These are phyloP conservation scores for Papio anubis DNA, from an alignment of 2,113 vertebrate species.

Conservation along the genomic window DNA sequence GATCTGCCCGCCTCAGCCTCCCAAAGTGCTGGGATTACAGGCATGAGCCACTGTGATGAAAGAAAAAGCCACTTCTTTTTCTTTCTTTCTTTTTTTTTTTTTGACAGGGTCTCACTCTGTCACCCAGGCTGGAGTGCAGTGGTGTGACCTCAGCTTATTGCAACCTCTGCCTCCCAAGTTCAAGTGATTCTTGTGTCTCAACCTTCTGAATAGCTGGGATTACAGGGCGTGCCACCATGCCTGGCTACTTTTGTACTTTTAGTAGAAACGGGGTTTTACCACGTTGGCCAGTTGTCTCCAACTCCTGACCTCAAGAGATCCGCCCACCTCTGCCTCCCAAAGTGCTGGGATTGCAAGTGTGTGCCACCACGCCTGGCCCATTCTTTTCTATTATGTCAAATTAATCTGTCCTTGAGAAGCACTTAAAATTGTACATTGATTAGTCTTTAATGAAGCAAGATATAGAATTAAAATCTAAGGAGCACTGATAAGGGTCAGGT, in stretches of 20 bases:
- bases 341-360: not conserved
- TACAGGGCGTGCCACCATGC: not conserved
- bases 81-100: no score
- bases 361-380: not conserved
- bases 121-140: not conserved
- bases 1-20: no score
- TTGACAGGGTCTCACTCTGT: not conserved
- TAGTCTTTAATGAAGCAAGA: slow-evolving; percentile 44
- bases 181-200: not conserved
- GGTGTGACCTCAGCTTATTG: not conserved
- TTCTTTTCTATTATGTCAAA: not conserved
- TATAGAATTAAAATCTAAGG: slow-evolving; percentile 21
- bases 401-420: not conserved
- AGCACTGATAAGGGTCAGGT: not conserved
- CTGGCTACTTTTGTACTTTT: not conserved
- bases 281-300: not conserved
- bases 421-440: not conserved
- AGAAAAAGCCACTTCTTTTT: no score
- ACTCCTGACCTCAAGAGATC: not conserved
- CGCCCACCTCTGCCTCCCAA: not conserved
- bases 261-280: not conserved
- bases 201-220: not conserved
- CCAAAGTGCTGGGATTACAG: no score
- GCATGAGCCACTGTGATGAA: not conserved
- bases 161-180: not conserved